These are phyloP conservation scores for Subanguina moxae DNA, from an alignment of 1,140 invertebrate species.

Conservation along the genomic window DNA sequence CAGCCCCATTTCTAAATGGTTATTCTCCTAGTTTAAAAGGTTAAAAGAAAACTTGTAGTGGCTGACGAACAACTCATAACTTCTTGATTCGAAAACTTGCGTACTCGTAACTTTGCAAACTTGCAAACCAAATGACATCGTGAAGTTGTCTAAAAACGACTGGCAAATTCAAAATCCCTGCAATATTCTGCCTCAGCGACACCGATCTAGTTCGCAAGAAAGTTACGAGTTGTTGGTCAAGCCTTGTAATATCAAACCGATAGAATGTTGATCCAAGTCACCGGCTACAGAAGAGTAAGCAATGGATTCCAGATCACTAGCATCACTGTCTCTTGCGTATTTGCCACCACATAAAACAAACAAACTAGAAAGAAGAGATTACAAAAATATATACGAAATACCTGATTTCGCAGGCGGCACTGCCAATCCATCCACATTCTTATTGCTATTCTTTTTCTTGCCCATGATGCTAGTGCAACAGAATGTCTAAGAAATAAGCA, in stretches of 20 bases:
- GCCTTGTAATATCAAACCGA: neutral
- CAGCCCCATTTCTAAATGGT: too few relatives aligned
- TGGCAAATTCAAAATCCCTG: too few relatives aligned
- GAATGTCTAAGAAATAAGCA: neutral
- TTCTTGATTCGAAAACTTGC: too few relatives aligned
- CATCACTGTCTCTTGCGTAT: slow-evolving; percentile 24
- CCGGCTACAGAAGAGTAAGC: slow-evolving; percentile 36
- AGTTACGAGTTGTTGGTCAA: too few relatives aligned
- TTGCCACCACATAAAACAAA: slow-evolving; percentile 1
- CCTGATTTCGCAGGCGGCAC: neutral
- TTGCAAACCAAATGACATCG: too few relatives aligned
- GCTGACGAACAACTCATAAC: too few relatives aligned
- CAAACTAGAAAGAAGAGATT: neutral
- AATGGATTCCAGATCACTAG: slow-evolving; percentile 41
- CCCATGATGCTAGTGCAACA: slow-evolving; percentile 5
- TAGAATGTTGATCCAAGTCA: slow-evolving; percentile 19
- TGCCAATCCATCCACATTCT: neutral
- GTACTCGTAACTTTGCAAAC: too few relatives aligned
- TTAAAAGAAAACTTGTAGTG: too few relatives aligned
- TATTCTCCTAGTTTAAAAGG: too few relatives aligned
- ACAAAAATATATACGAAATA: neutral
- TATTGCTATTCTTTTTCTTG: neutral
- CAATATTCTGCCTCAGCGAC: too few relatives aligned
- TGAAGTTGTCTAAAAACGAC: too few relatives aligned
- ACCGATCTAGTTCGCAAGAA: too few relatives aligned